Evolutionary conservation across 53 echinoderm and acorn worm species (phyloP), one percentile per base, ranked within the genome.

Genomic region (Astropecten irregularis): DNA sequence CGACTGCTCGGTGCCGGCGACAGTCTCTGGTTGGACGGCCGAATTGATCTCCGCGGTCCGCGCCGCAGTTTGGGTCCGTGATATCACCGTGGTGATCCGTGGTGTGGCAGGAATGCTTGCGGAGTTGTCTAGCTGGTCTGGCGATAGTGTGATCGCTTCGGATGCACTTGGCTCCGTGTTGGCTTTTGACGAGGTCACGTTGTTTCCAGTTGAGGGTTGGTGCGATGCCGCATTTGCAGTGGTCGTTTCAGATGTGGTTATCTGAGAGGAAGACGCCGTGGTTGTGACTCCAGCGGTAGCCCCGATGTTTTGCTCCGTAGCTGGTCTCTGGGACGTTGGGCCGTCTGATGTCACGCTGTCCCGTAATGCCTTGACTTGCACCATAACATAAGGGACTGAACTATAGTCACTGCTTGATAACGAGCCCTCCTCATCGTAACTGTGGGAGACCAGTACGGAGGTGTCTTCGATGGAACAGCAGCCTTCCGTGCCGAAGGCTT

Each of bases 351-450:
- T n/a, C 13, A 16, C 25, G 38, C 38, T 38, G 11, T 37, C 65
- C 6, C 9, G 13, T 9, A 15, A 13, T 10, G 46, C 46, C 9
- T 37, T 37, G 35, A 36, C 18, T 37, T 34, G 35, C 9, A 36
- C 6, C 3, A 23, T 9, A 27, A 44, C 16, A 26, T 42, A 26
- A 8, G 68, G 68, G 9, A 68, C 13, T 8, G 46, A 40, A 9
- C 44, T 46, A 15, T 44, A 68, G 26, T 68, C 42, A 16, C 42
- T 68, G 68, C 68, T 68, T 9, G 4, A n/a, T 44, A 68, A 25
- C 21, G 68, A 68, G n/a, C 46, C 68, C 46, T 46, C 47, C 42
- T 32, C 29, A 40, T 27, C 57, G 2, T 54, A 74, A 27, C 73
- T 73, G 52, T 14, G 47, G 23, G 52, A 35, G 25, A 35, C 52